These are phyloP conservation scores for Rynchops niger DNA, from an alignment of 2,113 vertebrate species.

Conservation along the genomic window DNA sequence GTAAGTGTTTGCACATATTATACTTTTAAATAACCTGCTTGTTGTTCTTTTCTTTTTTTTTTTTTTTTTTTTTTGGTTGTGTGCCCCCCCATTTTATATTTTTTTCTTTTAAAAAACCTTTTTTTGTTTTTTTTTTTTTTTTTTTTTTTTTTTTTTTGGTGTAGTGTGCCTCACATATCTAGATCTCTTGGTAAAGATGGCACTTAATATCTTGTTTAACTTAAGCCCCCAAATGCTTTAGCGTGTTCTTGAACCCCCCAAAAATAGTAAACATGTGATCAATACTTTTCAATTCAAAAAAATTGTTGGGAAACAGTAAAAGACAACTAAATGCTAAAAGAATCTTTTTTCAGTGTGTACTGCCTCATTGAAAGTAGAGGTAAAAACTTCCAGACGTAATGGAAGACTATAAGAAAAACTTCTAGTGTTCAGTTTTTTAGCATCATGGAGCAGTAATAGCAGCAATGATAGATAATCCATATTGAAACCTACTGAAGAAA, in stretches of 20 bases:
- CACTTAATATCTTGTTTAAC: background rate
- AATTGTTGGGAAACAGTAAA: background rate
- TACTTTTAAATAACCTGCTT: background rate
- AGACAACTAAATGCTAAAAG: background rate
- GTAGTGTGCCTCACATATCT: background rate
- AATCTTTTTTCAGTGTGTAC: background rate
- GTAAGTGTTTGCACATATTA: background rate
- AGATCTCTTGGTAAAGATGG: background rate
- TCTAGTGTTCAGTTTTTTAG: background rate
- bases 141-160: background rate
- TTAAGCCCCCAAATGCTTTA: background rate
- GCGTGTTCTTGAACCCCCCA: background rate
- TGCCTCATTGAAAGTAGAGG: background rate
- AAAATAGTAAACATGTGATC: background rate
- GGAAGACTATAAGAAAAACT: background rate
- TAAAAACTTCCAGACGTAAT: background rate
- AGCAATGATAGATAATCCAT: background rate
- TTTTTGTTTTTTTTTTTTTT: background rate
- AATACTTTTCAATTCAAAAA: background rate
- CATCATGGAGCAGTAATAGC: background rate
- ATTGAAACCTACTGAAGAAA: background rate
- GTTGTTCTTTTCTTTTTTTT: background rate
- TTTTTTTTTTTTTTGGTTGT: background rate
- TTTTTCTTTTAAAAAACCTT: background rate
- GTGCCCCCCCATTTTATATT: too few species aligned